phyloP scores from a whole-genome alignment of 1,140 invertebrate species.

The Megalonaias nervosa region DNA sequence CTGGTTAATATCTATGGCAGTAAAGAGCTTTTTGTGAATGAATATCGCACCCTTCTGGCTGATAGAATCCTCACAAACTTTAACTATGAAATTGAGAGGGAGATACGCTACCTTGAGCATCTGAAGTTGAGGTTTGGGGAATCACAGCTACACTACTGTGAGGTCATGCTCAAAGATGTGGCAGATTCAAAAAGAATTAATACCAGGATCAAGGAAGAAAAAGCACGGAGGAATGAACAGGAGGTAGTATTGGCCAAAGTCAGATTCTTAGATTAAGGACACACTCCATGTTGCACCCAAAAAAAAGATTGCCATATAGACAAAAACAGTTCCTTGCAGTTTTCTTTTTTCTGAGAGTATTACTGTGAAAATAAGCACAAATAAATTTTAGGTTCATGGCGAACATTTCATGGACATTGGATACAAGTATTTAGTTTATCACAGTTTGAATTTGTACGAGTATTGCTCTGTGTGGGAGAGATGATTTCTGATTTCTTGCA shows the following conservation, averaged over 20 bases:
- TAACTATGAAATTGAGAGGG: constrained; percentile 86
- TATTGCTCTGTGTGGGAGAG: too few species aligned
- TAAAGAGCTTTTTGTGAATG: constrained; percentile 98
- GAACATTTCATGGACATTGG: too few species aligned
- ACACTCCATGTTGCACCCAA: too few species aligned
- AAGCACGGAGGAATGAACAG: constrained; percentile 46
- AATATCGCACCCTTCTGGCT: constrained; percentile 95
- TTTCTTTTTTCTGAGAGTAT: too few species aligned
- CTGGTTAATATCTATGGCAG: constrained; percentile 98
- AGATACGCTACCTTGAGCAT: constrained; percentile 95
- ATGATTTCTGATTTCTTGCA: too few species aligned
- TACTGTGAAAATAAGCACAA: too few species aligned
- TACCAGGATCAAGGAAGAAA: constrained; percentile 82
- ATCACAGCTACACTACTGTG: constrained; percentile 95
- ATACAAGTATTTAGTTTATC: too few species aligned
- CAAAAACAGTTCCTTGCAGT: too few species aligned
- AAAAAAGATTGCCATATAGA: too few species aligned
- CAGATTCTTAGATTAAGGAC: neutral
- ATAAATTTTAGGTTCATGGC: too few species aligned
- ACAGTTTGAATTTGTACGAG: too few species aligned
- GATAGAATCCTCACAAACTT: constrained; percentile 91
- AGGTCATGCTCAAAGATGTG: constrained; percentile 99
- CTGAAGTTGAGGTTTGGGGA: constrained; percentile 96
- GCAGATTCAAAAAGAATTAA: constrained; percentile 87
- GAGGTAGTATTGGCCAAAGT: constrained; percentile 25